Conservation (phyloP, 2,797 vertebrate genomes). For the Leucoraja ocellata region DNA sequence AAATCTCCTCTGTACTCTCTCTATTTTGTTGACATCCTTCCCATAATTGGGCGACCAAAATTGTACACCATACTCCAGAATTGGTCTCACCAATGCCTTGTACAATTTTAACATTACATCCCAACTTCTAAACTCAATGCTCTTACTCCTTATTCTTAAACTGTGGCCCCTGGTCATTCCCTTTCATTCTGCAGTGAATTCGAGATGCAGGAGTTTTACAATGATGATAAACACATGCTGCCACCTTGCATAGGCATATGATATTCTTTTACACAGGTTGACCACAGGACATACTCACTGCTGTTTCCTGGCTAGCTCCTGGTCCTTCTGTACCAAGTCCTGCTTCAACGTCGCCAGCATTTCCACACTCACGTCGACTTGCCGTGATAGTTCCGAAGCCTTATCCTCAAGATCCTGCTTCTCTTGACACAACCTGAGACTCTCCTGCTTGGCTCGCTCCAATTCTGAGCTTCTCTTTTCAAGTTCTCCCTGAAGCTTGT, state of each 20-base stretch:
- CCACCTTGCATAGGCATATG: background rate
- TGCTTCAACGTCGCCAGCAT: constrained; percentile 94
- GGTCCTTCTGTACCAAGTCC: constrained; percentile 92
- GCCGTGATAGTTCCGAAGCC: constrained; percentile 83
- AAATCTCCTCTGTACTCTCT: no score
- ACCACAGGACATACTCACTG: constrained; percentile 71
- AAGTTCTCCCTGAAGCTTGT: constrained; percentile 86
- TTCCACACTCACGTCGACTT: constrained; percentile 96
- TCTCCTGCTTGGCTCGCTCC: constrained; percentile 90
- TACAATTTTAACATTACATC: no score
- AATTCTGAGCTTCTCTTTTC: constrained; percentile 90
- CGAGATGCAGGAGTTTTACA: background rate
- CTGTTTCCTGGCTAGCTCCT: constrained; percentile 88
- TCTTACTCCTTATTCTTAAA: no score
- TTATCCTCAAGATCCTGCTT: constrained; percentile 94
- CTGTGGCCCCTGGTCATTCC: no score
- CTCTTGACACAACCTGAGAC: constrained; percentile 77
- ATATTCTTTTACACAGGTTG: background rate
- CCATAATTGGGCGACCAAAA: no score
- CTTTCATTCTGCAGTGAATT: background rate
- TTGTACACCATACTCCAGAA: no score
- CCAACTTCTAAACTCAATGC: no score
- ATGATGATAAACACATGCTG: background rate
- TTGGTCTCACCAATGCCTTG: no score
- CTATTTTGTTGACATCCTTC: no score